Base-by-base conservation (phyloP, 2,888 invertebrate genomes). In the Eupithecia insigniata region DNA sequence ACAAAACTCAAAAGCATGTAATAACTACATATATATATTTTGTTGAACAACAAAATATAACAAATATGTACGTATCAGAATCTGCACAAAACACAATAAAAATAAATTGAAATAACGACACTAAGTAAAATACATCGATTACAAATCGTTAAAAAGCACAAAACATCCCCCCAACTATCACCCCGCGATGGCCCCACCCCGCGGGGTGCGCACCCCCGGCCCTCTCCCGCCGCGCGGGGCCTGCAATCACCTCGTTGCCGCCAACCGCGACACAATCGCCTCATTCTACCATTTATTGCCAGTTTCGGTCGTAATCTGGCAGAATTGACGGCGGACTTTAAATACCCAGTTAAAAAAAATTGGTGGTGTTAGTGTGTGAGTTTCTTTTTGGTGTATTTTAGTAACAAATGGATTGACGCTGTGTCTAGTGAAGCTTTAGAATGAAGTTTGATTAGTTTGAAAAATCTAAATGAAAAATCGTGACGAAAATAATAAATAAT, bases 201-300 rank as follows among this genome's bases (percentile, higher is more conserved):
- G 28, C 60, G 60, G 16, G 58, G 28, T 69, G 18, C 55, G 58
- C 39, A 30, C 70, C 67, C 83, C 76, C 82, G 83, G 74, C 71
- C 75, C 82, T 75, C 82, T 12, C 51, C 34, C 83, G 77, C 78
- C 67, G 76, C 82, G 78, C 85, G 87, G 82, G 81, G 85, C 87
- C 83, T 84, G 83, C 83, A 88, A 90, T 88, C 89, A 80, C 77
- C 89, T 87, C 89, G 90, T 90, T 91, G 86, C 79, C 76, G 75
- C 81, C 82, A 85, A 86, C 85, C 86, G 82, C 81, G 79, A 77
- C 78, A 73, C 83, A 72, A 73, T 88, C 84, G 77, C 83, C 77
- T 86, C 87, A 90, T 89, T 89, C 77, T 76, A 70, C 74, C 77
- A 79, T 18, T 86, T 87, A 88, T 67, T 46, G 55, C 51, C 28